phyloP scores from a whole-genome alignment of 2,888 invertebrate species.

The Matsumyia berberina region DNA sequence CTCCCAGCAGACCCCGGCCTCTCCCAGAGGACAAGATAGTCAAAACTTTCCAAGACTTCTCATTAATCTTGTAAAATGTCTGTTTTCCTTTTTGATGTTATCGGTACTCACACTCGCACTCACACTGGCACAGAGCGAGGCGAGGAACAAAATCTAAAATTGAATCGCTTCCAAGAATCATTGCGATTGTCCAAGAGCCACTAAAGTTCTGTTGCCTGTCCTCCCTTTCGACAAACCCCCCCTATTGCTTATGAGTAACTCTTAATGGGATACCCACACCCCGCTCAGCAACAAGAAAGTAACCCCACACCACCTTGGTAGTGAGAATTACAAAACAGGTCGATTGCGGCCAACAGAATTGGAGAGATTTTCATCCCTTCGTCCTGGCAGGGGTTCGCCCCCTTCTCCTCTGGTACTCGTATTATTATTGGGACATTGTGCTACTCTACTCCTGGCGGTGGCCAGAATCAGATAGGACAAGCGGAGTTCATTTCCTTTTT shows the following conservation, averaged over 20 bases:
- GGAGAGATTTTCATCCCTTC: constrained; percentile 48
- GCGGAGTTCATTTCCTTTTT: constrained; percentile 44
- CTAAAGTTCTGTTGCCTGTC: constrained; percentile 54
- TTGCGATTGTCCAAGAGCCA: constrained; percentile 70
- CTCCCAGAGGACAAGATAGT: constrained; percentile 34
- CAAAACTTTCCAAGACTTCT: constrained; percentile 72
- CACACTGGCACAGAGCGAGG: constrained; percentile 5
- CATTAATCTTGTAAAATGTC: constrained; percentile 76
- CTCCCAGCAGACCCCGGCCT: neutral
- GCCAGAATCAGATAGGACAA: constrained; percentile 66
- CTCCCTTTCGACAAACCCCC: neutral
- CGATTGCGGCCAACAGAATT: constrained; percentile 72
- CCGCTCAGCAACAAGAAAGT: neutral
- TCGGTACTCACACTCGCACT: constrained; percentile 37
- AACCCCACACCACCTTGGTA: constrained; percentile 16
- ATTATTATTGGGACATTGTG: constrained; percentile 64
- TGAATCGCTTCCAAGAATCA: constrained; percentile 75
- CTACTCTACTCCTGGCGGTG: constrained; percentile 32
- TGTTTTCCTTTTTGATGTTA: constrained; percentile 73
- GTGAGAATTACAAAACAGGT: constrained; percentile 73
- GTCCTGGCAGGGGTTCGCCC: neutral
- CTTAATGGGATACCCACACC: no score
- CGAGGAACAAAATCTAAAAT: constrained; percentile 66
- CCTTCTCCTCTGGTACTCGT: neutral
- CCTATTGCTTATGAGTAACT: neutral